Evolutionary conservation across 35 echinoderm and acorn worm species (phyloP).

Genomic region (Patiria miniata): DNA sequence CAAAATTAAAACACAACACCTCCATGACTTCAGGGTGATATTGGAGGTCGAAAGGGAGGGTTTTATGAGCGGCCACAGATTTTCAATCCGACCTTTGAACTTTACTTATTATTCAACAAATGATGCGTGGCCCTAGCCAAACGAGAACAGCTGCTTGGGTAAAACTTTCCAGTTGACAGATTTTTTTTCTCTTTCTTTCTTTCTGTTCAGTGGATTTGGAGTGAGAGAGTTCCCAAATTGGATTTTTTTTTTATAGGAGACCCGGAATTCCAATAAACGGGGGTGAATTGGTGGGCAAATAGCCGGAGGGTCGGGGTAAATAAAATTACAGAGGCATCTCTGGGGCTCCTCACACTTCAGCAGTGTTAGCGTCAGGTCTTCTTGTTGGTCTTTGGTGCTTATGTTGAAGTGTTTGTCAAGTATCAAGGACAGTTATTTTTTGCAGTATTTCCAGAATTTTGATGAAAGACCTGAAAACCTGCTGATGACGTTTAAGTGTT

Average conservation of each 20-base stretch:
- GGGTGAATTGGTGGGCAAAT: background rate
- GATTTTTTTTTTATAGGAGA: background rate
- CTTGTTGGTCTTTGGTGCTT: no score
- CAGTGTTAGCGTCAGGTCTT: no score
- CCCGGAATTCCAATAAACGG: background rate
- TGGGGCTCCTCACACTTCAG: no score
- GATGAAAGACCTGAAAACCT: no score
- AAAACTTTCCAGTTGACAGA: background rate
- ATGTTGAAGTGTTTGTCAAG: no score
- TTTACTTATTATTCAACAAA: background rate
- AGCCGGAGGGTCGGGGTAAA: background rate
- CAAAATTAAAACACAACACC: no score
- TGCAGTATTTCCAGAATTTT: no score
- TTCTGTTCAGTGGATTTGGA: background rate
- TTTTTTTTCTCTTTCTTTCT: background rate
- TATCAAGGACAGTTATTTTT: no score
- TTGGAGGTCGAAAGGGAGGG: no score
- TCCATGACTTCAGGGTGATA: no score
- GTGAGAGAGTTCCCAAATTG: background rate
- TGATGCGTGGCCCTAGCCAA: background rate
- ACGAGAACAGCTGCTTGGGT: background rate
- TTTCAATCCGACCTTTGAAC: background rate
- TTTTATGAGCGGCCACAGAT: no score
- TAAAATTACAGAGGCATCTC: background rate
- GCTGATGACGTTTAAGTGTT: no score